Percentiles rank a stretch among this genome's conserved stretches.
Conservation (phyloP, 2,113 vertebrate species). For the Cairina moschata region DNA sequence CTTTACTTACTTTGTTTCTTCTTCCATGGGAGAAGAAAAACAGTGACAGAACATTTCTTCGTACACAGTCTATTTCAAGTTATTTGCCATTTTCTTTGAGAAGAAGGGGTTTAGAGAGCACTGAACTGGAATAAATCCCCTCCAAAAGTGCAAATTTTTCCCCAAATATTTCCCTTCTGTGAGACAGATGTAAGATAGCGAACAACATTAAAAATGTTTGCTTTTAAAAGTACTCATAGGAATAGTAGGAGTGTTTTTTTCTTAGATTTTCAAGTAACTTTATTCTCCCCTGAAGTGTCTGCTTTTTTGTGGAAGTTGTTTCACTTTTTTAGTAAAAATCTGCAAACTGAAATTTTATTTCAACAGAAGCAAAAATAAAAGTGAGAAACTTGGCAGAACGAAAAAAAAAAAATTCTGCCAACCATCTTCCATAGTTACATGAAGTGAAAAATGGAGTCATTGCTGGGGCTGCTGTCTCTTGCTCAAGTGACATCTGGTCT, state of each 20-base stretch:
- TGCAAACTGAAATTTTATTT: constrained; percentile 14
- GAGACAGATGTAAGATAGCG: neutral
- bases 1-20: constrained; percentile 21
- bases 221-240: neutral
- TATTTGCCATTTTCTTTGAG: constrained; percentile 42
- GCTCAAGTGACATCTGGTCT: neutral
- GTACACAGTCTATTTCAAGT: constrained; percentile 38
- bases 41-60: constrained; percentile 51
- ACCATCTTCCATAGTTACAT: neutral
- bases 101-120: constrained; percentile 34
- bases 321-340: constrained; percentile 16
- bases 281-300: neutral
- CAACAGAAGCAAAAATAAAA: neutral
- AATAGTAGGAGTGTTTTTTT: neutral
- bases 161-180: neutral
- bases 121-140: constrained; percentile 29
- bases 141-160: neutral
- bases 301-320: neutral
- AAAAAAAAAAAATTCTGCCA: neutral
- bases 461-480: constrained; percentile 31
- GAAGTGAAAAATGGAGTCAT: neutral
- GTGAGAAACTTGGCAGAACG: constrained; percentile 19
- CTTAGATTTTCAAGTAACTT: neutral
- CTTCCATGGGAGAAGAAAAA: constrained; percentile 11
- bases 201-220: neutral